Percentiles rank a stretch among this genome's conserved stretches.
phyloP scores from a whole-genome alignment of 1,140 invertebrate species.

The Tetramorium parvispinum region DNA sequence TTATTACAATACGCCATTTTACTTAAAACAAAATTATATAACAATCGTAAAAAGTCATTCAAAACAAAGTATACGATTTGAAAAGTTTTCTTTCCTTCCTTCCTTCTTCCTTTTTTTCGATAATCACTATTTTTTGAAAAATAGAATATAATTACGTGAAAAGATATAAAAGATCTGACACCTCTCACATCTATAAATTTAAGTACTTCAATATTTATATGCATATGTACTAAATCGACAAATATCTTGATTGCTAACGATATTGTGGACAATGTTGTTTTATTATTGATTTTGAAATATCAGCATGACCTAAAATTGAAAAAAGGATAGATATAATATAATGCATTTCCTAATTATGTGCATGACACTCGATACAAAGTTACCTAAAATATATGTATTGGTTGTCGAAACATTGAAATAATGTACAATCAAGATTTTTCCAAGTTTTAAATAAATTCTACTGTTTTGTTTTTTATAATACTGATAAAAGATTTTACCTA shows the following conservation, averaged over 20 bases:
- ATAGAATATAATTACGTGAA: background rate
- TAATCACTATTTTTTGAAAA: background rate
- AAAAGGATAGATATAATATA: background rate
- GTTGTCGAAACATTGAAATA: background rate
- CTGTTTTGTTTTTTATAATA: background rate
- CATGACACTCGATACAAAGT: background rate
- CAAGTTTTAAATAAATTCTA: constrained; percentile 7
- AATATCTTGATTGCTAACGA: constrained; percentile 70
- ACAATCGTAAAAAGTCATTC: background rate
- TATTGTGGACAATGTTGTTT: constrained; percentile 81
- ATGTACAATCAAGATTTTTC: background rate
- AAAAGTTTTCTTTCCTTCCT: background rate
- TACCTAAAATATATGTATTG: background rate
- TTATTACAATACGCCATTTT: background rate
- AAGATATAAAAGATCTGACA: background rate
- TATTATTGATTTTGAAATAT: constrained; percentile 81
- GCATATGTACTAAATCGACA: background rate
- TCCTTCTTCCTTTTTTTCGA: no score
- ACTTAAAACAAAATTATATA: background rate
- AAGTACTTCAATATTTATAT: background rate
- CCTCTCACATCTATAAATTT: background rate
- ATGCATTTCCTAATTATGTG: background rate
- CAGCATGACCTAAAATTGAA: constrained; percentile 74
- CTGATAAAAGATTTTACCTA: constrained; percentile 85
- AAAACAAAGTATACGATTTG: background rate